Evolutionary conservation across 64 coral and sea anemone genomes (phyloP), one percentile per base, ranked within the genome.

Genomic region (Pocillopora damicornis): DNA sequence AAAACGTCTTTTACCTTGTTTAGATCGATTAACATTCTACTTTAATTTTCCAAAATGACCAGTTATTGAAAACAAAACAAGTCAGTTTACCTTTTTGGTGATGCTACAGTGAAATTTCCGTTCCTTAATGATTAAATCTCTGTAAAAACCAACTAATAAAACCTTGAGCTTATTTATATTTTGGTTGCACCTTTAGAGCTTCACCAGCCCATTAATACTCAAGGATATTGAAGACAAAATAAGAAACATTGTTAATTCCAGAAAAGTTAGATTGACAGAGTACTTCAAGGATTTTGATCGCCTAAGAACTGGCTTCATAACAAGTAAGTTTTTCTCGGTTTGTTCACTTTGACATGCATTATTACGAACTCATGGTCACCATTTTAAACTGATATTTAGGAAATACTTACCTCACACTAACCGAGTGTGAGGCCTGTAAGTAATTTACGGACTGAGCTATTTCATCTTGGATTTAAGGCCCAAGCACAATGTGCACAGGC

Each of bases 211-310:
- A 63, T 18, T 61, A 37, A 58, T 58, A 63, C 59, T 95, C 45
- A 87, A 86, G 60, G 20, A 66, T 45, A 60, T 99, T 23, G 97
- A 99, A 77, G 97, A 99, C 58, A 83, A 95, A 81, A 88, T 99
- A 58, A 83, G 97, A 25, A 91, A 88, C 79, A 90, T 80, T 77
- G 93, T 99, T 0, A 95, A 95, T 92, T 90, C 97, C 15, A 99
- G 91, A 60, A 99, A 99, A 87, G 97, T 99, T 1, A 73, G 93
- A 35, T 78, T 95, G 37, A 99, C 97, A 15, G 97, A 99, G 71
- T 99, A 95, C 82, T 99, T 99, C 38, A 99, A 99, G 65, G 97
- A 99, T 26, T 99, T 93, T 86, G 97, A 99, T 88, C 87, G 97
- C 10, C 81, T 99, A 16, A 83, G 97, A 59, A 95, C 97, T 60